Percentiles rank a stretch among this genome's conserved stretches.
Conservation (phyloP, 37 sponge, comb jelly and placozoan genomes). For the Cladorhizidae sp. region DNA sequence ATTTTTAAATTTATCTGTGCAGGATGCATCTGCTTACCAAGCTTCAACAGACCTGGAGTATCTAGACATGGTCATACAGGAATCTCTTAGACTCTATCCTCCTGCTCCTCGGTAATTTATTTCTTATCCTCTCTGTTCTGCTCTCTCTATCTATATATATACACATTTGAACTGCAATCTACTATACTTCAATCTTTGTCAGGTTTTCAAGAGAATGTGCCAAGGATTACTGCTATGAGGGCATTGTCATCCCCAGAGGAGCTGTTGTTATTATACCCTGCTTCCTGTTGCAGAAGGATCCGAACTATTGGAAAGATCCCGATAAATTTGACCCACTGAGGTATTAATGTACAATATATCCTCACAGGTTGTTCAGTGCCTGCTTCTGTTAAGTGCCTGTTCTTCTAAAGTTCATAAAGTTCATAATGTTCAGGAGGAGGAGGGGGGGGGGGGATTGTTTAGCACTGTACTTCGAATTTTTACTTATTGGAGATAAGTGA, state of each 20-base stretch:
- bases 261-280: conserved; percentile 35
- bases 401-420: too few species aligned
- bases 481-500: too few species aligned
- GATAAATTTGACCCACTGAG: conserved; percentile 80
- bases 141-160: neutral
- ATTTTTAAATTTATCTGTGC: neutral
- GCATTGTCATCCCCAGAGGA: conserved; percentile 47
- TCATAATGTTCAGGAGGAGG: too few species aligned
- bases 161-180: neutral
- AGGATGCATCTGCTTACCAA: conserved; percentile 73
- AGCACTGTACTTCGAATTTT: too few species aligned
- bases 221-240: conserved; percentile 9
- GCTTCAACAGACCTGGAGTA: conserved; percentile 71
- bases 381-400: neutral
- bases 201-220: conserved; percentile 4
- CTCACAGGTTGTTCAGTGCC: neutral
- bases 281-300: conserved; percentile 55
- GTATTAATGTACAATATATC: conserved; percentile 4
- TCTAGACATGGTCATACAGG: conserved; percentile 73
- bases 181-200: neutral
- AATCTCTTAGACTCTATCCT: conserved; percentile 78
- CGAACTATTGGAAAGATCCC: conserved; percentile 76
- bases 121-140: too few species aligned
- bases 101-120: conserved; percentile 52
- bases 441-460: too few species aligned